Conservation (phyloP, 2,797 vertebrate genomes). For the Pseudochirops cupreus region DNA sequence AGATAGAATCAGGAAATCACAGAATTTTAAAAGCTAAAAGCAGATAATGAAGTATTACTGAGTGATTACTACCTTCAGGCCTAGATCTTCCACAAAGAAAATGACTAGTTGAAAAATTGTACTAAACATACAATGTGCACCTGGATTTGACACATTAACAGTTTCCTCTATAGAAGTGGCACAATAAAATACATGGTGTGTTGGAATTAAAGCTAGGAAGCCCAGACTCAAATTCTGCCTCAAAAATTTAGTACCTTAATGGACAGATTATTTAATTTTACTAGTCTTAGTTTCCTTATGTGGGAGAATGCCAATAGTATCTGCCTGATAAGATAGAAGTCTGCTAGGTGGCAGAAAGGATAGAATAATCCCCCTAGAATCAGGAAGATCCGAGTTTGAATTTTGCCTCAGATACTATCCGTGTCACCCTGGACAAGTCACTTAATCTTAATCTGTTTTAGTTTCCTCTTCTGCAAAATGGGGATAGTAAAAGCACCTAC, state of each 20-base stretch:
- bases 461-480: neutral
- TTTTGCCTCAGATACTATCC: neutral
- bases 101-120: neutral
- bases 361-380: neutral
- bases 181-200: neutral
- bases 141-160: neutral
- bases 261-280: neutral
- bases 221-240: neutral
- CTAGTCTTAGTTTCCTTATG: neutral
- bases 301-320: neutral
- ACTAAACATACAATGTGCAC: neutral
- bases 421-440: neutral
- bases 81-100: neutral
- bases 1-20: neutral
- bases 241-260: neutral
- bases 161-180: neutral
- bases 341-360: neutral
- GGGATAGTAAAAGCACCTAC: neutral
- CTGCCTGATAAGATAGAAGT: neutral
- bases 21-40: neutral
- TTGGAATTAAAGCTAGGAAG: neutral
- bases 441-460: neutral
- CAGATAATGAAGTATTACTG: neutral
- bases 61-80: neutral
- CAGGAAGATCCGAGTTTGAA: neutral